These are phyloP conservation scores for Rousettus madagascariensis DNA, from an alignment of 2,797 vertebrate species.

Conservation along the genomic window DNA sequence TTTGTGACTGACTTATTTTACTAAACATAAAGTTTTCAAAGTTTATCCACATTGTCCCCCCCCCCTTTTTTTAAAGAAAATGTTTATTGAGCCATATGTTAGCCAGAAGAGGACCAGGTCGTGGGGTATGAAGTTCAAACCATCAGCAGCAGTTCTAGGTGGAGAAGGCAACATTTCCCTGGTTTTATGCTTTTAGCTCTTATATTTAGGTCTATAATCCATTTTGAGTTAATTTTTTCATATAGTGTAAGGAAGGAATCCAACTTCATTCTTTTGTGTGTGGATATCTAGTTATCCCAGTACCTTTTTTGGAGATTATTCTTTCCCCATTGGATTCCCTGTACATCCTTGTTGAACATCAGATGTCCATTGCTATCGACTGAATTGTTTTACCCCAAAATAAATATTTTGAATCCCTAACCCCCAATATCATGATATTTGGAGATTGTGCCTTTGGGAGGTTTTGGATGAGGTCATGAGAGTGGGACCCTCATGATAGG, in stretches of 20 bases:
- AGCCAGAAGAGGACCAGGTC: neutral
- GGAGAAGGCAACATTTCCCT: neutral
- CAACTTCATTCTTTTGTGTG: neutral
- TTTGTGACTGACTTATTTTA: neutral
- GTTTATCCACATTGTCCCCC: neutral
- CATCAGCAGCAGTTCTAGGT: neutral
- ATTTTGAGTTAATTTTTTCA: slow-evolving; percentile 11
- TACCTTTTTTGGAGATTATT: neutral
- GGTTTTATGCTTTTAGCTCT: neutral
- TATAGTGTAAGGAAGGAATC: neutral
- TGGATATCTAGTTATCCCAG: neutral
- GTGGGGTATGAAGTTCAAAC: neutral
- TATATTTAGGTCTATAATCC: neutral
- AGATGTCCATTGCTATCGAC: neutral
- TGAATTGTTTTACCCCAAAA: neutral
- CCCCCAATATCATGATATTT: neutral
- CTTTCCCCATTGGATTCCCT: neutral
- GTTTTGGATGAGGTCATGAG: neutral
- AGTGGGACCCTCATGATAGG: neutral
- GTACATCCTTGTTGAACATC: neutral
- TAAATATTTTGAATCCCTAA: neutral
- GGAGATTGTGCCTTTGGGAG: neutral
- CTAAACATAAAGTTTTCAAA: neutral
- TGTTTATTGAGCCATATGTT: neutral
- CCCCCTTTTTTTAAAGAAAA: neutral